Evolutionary conservation across 2,113 vertebrate genomes (phyloP), one percentile per base, ranked within the genome.

Genomic region (Periophthalmodon schlosseri): DNA sequence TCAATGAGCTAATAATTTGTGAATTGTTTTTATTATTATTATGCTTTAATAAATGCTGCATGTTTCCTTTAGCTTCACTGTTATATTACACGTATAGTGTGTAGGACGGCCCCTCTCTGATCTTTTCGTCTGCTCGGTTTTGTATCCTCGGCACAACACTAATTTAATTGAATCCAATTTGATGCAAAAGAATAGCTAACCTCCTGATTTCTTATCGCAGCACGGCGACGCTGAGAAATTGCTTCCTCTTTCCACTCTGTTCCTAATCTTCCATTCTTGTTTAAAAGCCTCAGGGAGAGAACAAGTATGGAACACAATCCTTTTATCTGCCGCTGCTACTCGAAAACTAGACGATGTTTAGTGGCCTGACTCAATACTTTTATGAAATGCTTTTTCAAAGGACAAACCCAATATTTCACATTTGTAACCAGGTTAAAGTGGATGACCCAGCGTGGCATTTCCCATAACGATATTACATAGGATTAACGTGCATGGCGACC

Each of bases 221-320:
- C 49, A 34, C 58, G 33, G 7, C 66, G 18, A 52, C 72, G 73
- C 81, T 67, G 78, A 82, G 69, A 81, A 83, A 87, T 82, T 77
- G 76, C 84, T 83, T 86, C 73, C 63, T 74, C 12, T 28, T 72
- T 65, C 60, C 73, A 79, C 81, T 76, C 14, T 52, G 28, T 9
- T 23, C 7, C 33, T 76, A 83, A 83, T 79, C 86, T 89, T 75
- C 75, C 81, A 80, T 84, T 78, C 72, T 72, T 28, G 57, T 60
- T 77, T 64, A 63, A 71, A 77, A 83, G 56, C 72, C 5, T 0
- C 54, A 67, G 36, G 47, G 68, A 72, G 21, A 68, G 54, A 67
- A 63, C 23, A 78, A 64, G 47, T 44, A 71, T 80, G 66, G 50
- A 68, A 75, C 71, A 54, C 3, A 14, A 33, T 69, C 21, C 15